Evolutionary conservation across 2,113 vertebrate species (phyloP).

Genomic region (Cheirogaleus medius): DNA sequence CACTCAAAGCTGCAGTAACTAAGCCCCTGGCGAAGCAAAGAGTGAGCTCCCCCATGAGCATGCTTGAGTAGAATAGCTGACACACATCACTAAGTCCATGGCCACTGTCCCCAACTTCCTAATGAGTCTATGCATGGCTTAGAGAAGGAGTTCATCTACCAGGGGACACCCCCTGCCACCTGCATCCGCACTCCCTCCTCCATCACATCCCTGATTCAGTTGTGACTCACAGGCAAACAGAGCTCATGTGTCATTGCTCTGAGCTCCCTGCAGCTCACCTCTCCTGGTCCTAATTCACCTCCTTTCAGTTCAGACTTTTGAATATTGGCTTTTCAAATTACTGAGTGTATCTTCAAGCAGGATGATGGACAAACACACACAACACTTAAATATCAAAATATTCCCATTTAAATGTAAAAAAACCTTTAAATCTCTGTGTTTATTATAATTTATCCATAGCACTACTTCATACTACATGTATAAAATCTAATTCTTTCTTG

Average conservation of each 20-base stretch:
- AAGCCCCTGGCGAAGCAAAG: not conserved
- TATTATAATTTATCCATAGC: not conserved
- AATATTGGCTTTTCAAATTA: not conserved
- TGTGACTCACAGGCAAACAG: conserved; percentile 39
- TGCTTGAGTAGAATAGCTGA: not conserved
- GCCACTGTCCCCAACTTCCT: not conserved
- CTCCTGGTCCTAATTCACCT: not conserved
- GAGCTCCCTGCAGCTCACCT: not conserved
- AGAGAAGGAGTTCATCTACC: not conserved
- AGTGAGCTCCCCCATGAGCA: not conserved
- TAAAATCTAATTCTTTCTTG: not conserved
- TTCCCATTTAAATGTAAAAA: conserved; percentile 35
- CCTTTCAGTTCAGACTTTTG: not conserved
- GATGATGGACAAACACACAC: not conserved
- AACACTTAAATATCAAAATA: conserved; percentile 55
- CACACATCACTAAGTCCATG: accelerated
- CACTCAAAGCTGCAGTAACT: not conserved
- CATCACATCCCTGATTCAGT: conserved; percentile 22
- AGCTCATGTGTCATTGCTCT: not conserved
- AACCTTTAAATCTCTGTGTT: conserved; percentile 51
- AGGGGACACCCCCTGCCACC: not conserved
- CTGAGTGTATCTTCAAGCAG: not conserved
- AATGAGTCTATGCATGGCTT: not conserved
- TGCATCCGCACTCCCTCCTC: not conserved
- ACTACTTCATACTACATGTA: not conserved